Conservation (phyloP, 2,888 invertebrate genomes). For the Catocala fraxini region DNA sequence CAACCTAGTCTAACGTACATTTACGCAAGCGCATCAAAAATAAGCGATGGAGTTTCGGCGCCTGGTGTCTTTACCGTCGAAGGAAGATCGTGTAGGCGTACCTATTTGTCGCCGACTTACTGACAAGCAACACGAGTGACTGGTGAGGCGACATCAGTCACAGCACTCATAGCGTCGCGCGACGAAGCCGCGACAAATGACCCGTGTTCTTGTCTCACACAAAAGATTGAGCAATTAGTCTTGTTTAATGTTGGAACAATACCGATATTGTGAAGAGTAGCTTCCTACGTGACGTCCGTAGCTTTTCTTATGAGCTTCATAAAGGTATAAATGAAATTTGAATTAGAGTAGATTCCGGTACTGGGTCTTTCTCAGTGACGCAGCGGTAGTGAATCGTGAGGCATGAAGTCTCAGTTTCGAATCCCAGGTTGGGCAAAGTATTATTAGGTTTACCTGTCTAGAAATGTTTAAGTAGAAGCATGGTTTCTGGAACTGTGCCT, state of each 20-base stretch:
- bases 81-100: not conserved
- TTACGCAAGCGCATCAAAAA: no score
- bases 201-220: conserved; percentile 1
- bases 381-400: no score
- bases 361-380: no score
- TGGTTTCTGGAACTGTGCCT: no score
- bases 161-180: conserved; percentile 4
- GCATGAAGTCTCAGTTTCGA: no score
- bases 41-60: not conserved
- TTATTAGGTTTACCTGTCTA: no score
- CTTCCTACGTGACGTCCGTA: not conserved
- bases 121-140: conserved; percentile 43
- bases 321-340: no score
- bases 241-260: not conserved
- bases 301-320: no score
- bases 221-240: not conserved
- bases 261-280: not conserved
- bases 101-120: not conserved
- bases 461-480: no score
- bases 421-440: no score
- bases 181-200: not conserved
- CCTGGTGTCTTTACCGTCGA: not conserved
- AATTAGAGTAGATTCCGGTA: no score
- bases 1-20: no score
- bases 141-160: conserved; percentile 32